Evolutionary conservation across 2,888 invertebrate species (phyloP).

Genomic region (Blastobasis adustella): DNA sequence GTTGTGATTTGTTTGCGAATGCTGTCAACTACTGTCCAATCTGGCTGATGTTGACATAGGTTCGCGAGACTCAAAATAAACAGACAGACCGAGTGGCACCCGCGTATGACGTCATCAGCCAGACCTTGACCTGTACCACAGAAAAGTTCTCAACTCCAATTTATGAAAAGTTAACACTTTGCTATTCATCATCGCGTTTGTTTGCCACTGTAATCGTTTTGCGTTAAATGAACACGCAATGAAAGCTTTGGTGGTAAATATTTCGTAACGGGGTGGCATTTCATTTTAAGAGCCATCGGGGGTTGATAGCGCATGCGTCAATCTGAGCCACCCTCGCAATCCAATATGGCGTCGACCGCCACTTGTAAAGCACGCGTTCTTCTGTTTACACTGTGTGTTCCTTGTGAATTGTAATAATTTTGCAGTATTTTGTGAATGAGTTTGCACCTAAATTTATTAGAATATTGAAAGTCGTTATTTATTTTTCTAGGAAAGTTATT

Average conservation of each 20-base stretch:
- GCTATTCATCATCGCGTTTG: constrained; percentile 23
- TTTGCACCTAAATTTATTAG: not conserved
- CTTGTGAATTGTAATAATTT: constrained; percentile 15
- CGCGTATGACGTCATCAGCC: constrained; percentile 18
- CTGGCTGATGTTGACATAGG: constrained; percentile 21
- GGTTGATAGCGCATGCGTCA: constrained; percentile 58
- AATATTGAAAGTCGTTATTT: no score
- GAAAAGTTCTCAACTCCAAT: constrained; percentile 3
- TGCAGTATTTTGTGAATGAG: constrained; percentile 6
- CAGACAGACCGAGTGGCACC: constrained; percentile 8
- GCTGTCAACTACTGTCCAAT: no score
- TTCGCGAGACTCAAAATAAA: constrained; percentile 14
- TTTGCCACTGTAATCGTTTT: constrained; percentile 20
- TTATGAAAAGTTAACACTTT: constrained; percentile 11
- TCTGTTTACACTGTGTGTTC: constrained; percentile 38
- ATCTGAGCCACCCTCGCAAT: constrained; percentile 45
- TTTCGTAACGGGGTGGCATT: constrained; percentile 4
- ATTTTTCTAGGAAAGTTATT: not conserved
- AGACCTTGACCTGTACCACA: constrained; percentile 7
- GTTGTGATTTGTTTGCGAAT: no score
- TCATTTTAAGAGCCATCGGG: constrained; percentile 34
- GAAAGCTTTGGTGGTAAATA: constrained; percentile 10
- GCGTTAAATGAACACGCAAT: constrained; percentile 22
- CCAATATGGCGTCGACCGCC: constrained; percentile 70
- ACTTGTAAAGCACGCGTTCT: constrained; percentile 57